Conservation (phyloP, 2,113 vertebrate genomes). For the Python bivittatus region DNA sequence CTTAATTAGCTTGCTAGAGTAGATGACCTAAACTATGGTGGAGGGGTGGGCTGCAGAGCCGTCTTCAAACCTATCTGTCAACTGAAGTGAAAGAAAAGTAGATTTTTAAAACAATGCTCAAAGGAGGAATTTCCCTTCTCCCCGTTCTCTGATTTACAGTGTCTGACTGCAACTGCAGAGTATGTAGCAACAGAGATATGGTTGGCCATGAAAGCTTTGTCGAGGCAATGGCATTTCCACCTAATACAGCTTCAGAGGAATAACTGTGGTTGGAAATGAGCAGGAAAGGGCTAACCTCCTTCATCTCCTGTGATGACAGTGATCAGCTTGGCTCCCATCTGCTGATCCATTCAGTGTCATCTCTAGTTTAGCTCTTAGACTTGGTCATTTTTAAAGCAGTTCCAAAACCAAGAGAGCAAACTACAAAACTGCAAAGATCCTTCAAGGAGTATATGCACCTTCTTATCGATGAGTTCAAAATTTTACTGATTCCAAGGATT, state of each 20-base stretch:
- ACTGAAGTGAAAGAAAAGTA: constrained; percentile 45
- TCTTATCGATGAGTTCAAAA: neutral
- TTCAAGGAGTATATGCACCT: neutral
- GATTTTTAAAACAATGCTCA: neutral
- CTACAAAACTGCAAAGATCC: neutral
- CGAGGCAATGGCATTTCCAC: neutral
- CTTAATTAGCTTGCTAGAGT: constrained; percentile 79
- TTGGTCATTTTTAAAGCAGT: neutral
- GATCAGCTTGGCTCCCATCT: neutral
- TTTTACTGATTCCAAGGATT: neutral
- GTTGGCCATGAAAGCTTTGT: neutral
- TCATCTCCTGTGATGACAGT: neutral
- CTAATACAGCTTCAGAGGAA: neutral
- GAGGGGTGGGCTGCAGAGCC: constrained; percentile 63
- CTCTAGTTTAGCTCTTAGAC: neutral
- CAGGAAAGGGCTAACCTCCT: neutral
- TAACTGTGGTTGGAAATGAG: neutral
- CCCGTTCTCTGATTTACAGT: constrained; percentile 65
- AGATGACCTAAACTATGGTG: constrained; percentile 66
- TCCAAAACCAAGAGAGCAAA: neutral
- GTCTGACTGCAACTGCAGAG: constrained; percentile 63
- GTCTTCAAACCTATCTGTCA: constrained; percentile 70
- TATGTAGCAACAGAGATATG: constrained; percentile 19
- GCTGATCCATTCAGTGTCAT: neutral
- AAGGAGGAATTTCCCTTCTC: constrained; percentile 47